Conservation (phyloP, 2,113 vertebrate species). For the Emydocephalus ijimae region DNA sequence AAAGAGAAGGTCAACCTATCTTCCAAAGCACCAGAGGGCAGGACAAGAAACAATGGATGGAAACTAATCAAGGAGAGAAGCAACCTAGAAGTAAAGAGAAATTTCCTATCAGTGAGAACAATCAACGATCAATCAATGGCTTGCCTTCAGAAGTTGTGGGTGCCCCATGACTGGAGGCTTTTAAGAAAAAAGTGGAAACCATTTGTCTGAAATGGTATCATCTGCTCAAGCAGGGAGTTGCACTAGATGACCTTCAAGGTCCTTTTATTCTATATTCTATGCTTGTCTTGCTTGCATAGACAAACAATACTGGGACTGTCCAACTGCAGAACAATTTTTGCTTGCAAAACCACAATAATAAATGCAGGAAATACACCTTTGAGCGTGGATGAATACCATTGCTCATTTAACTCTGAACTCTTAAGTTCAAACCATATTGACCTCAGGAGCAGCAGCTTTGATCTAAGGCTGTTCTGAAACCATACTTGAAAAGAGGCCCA, state of each 20-base stretch:
- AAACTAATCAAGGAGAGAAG: background rate
- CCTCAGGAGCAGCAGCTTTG: background rate
- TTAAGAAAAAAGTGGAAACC: background rate
- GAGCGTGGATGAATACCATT: background rate
- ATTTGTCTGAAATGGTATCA: background rate
- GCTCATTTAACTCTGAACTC: constrained; percentile 3
- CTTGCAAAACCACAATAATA: background rate
- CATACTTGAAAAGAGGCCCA: background rate
- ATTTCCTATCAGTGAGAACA: background rate
- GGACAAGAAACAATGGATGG: background rate
- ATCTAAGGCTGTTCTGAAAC: background rate
- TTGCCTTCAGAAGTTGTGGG: background rate
- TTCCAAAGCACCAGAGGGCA: background rate
- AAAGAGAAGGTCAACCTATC: background rate
- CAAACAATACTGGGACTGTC: background rate
- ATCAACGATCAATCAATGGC: too few species aligned
- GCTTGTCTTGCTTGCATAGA: background rate
- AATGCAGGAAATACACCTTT: background rate
- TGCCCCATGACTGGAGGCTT: background rate
- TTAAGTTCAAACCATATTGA: constrained; percentile 4
- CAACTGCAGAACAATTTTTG: background rate
- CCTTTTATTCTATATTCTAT: background rate
- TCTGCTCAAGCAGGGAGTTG: background rate
- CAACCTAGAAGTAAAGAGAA: background rate
- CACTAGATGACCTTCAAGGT: background rate